A percentile compares a stretch with the other conserved stretches of the same genome.
Conservation (phyloP, 2,888 invertebrate genomes). For the Micoletzkya japonica region DNA sequence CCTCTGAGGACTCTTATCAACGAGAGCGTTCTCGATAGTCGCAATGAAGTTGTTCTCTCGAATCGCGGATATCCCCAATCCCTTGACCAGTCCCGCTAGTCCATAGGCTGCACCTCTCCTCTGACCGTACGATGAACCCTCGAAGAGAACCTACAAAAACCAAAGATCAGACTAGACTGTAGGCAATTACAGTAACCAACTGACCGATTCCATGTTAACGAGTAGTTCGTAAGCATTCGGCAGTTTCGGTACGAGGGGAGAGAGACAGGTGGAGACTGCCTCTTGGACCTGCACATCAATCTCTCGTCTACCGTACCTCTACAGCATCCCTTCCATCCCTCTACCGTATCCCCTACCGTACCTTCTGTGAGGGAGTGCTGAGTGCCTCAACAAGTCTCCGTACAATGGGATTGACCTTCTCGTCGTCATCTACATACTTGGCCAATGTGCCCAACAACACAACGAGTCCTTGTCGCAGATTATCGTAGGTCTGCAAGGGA, state of each 20-base stretch:
- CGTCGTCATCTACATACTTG: conserved; percentile 72
- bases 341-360: conserved; percentile 54
- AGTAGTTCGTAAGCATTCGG: conserved; percentile 86
- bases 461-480: conserved; percentile 88
- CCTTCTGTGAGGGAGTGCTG: conserved; percentile 93
- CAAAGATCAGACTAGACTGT: neutral
- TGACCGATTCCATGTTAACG: conserved; percentile 19
- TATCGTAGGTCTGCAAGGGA: conserved; percentile 84
- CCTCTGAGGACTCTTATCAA: conserved; percentile 23
- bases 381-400: conserved; percentile 85
- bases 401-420: conserved; percentile 74
- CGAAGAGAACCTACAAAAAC: conserved; percentile 75
- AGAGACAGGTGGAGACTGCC: conserved; percentile 92
- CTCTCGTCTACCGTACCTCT: neutral
- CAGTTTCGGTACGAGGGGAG: conserved; percentile 87
- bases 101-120: conserved; percentile 89
- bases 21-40: conserved; percentile 12
- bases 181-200: neutral
- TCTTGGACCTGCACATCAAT: conserved; percentile 79
- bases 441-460: conserved; percentile 95
- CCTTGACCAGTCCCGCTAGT: conserved; percentile 89
- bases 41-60: conserved; percentile 29
- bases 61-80: conserved; percentile 87
- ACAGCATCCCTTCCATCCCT: neutral
- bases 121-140: conserved; percentile 89